Conservation (phyloP, 1,140 invertebrate genomes). For the Papilio polytes region DNA sequence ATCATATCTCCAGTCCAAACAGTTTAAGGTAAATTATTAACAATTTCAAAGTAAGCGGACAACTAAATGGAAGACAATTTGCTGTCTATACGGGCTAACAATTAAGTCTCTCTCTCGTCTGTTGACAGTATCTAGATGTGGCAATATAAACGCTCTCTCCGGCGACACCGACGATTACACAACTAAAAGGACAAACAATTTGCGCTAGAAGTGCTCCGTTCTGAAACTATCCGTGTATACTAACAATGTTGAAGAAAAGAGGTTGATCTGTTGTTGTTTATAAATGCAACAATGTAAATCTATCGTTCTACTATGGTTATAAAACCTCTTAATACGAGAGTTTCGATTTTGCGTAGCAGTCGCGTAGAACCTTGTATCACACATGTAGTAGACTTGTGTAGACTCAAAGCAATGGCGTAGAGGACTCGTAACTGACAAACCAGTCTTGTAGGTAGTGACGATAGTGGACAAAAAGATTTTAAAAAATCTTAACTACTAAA, state of each 20-base stretch:
- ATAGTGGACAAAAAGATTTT: too few relatives aligned
- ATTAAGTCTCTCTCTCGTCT: conserved; percentile 56
- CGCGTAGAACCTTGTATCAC: too few relatives aligned
- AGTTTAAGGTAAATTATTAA: conserved; percentile 9
- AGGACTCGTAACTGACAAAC: too few relatives aligned
- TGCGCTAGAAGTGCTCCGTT: background rate
- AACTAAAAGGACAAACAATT: conserved; percentile 28
- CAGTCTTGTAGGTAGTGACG: too few relatives aligned
- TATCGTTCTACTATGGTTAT: background rate
- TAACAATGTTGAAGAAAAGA: background rate
- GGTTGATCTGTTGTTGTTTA: conserved; percentile 35
- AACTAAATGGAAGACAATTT: conserved; percentile 66
- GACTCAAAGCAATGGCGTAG: too few relatives aligned
- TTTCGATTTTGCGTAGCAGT: too few relatives aligned
- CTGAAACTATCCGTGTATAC: conserved; percentile 24
- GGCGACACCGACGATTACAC: conserved; percentile 21
- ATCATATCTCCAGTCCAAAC: background rate
- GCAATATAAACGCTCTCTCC: conserved; percentile 16
- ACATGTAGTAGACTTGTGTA: too few relatives aligned
- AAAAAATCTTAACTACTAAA: too few relatives aligned
- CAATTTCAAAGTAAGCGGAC: conserved; percentile 30
- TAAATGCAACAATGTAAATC: background rate
- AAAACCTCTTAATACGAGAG: background rate
- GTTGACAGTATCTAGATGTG: conserved; percentile 52
- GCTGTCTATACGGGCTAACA: conserved; percentile 61